phyloP scores from a whole-genome alignment of 2,797 vertebrate species.

The Mus minutoides region DNA sequence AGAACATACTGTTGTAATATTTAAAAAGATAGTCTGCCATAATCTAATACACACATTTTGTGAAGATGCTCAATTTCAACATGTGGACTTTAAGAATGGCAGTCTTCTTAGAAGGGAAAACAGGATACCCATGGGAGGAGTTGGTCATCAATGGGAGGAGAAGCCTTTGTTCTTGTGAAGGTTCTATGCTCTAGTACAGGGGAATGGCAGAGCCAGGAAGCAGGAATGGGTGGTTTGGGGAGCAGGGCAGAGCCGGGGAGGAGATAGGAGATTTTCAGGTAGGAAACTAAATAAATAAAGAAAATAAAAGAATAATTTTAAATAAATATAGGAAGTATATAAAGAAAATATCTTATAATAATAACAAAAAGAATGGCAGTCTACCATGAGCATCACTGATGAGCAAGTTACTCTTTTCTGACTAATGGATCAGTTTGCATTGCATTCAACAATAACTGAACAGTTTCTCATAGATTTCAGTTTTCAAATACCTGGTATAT shows the following conservation, averaged over 20 bases:
- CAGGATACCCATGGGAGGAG: no score
- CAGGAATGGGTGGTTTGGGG: no score
- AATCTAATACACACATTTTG: constrained; percentile 27
- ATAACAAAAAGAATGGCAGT: not conserved
- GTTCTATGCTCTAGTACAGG: no score
- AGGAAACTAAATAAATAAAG: no score
- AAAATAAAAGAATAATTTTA: no score
- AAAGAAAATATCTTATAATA: no score
- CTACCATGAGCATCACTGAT: constrained; percentile 37
- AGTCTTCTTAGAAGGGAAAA: not conserved
- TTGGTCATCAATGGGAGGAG: no score
- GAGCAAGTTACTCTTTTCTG: constrained; percentile 54
- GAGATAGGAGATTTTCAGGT: no score
- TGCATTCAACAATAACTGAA: constrained; percentile 65
- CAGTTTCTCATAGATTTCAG: constrained; percentile 57
- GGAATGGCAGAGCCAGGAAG: no score
- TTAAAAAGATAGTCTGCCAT: not conserved
- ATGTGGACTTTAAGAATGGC: constrained; percentile 38
- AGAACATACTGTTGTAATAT: constrained; percentile 42
- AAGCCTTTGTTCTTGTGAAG: no score
- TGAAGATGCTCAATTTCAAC: constrained; percentile 14
- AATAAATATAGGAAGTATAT: no score
- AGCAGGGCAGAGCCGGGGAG: no score
- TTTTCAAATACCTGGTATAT: constrained; percentile 47
- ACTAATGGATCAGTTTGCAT: constrained; percentile 43